phyloP scores from a whole-genome alignment of 2,113 vertebrate genomes.

The Clarias macrocephalus region DNA sequence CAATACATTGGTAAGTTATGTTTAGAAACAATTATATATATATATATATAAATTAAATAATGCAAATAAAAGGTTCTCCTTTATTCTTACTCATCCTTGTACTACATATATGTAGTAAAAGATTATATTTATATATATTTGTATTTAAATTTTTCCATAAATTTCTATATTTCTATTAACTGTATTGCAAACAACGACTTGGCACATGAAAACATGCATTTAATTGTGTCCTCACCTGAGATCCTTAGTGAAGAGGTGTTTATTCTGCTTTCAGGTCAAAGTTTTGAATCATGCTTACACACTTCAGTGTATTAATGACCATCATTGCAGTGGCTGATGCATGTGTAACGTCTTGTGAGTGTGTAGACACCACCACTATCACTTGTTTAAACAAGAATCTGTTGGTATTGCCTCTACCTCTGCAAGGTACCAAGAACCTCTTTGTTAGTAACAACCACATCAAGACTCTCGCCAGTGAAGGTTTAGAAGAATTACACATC shows the following conservation, averaged over 20 bases:
- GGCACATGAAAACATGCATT: not conserved
- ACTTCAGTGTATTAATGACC: conserved; percentile 25
- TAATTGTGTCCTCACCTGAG: not conserved
- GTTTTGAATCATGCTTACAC: conserved; percentile 39
- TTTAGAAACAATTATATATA: not conserved
- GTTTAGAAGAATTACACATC: conserved; percentile 59
- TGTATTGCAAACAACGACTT: not conserved
- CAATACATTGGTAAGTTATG: conserved; percentile 30
- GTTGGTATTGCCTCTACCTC: conserved; percentile 55
- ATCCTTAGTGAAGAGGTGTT: not conserved
- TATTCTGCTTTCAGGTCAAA: conserved; percentile 22
- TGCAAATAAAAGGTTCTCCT: not conserved
- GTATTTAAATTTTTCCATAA: not conserved
- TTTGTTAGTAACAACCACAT: conserved; percentile 62
- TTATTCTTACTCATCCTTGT: no score
- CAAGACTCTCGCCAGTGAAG: conserved; percentile 52
- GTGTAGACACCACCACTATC: conserved; percentile 43
- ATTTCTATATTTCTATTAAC: no score
- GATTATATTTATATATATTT: not conserved
- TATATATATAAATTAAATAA: no score
- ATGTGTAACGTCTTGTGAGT: conserved; percentile 53
- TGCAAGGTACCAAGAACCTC: conserved; percentile 48
- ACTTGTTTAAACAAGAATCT: conserved; percentile 54
- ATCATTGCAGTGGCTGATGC: conserved; percentile 21
- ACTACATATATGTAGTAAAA: no score